Conservation (phyloP, 2,113 vertebrate species). For the Phainopepla nitens region DNA sequence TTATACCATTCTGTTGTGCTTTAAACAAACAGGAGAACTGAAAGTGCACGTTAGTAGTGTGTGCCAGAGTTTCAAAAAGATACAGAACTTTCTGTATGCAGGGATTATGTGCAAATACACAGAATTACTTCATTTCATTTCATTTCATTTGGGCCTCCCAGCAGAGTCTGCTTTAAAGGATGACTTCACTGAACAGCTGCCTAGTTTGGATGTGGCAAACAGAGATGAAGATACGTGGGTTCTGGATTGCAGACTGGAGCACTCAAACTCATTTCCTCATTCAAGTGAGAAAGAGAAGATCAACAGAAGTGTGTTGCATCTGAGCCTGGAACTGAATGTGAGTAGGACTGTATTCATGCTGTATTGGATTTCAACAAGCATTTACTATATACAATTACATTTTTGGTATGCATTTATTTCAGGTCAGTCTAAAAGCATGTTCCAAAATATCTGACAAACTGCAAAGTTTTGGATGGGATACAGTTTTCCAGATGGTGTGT, state of each 20-base stretch:
- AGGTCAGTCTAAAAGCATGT: not conserved
- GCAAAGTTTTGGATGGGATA: not conserved
- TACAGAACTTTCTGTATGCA: not conserved
- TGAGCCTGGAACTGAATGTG: conserved; percentile 73
- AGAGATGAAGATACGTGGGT: conserved; percentile 62
- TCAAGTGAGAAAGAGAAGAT: conserved; percentile 65
- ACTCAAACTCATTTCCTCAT: conserved; percentile 35
- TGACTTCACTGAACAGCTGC: conserved; percentile 51
- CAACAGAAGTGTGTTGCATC: conserved; percentile 53
- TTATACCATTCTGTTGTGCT: not conserved
- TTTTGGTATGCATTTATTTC: not conserved
- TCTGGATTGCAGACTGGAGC: conserved; percentile 63
- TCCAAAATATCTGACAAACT: not conserved
- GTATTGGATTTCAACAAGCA: not conserved
- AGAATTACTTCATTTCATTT: not conserved
- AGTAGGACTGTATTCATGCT: conserved; percentile 50
- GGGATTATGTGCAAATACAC: not conserved
- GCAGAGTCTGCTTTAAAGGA: conserved; percentile 64
- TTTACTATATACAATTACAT: not conserved
- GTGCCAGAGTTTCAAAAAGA: not conserved
- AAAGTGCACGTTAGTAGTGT: not conserved
- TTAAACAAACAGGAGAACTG: not conserved
- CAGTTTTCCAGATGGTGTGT: not conserved
- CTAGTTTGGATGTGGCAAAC: conserved; percentile 51
- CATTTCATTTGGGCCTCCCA: conserved; percentile 41